These are phyloP conservation scores for Sepioteuthis lessoniana DNA, from an alignment of 2,888 invertebrate species.

Conservation along the genomic window DNA sequence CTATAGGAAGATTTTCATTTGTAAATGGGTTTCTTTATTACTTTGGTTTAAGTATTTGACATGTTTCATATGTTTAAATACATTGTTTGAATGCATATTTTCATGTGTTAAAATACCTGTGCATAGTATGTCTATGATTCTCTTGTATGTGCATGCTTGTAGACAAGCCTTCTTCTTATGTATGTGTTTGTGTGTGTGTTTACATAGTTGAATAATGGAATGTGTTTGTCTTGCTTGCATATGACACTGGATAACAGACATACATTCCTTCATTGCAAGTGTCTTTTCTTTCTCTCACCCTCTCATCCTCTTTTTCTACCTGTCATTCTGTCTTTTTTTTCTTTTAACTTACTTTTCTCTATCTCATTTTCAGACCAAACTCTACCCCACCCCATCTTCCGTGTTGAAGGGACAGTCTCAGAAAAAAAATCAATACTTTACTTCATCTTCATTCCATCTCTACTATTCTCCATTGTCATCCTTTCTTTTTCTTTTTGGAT, in stretches of 20 bases:
- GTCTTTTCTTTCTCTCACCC: background rate
- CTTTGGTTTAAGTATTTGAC: too few relatives aligned
- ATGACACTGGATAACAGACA: background rate
- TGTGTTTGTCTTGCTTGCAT: background rate
- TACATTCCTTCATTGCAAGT: background rate
- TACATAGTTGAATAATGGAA: background rate
- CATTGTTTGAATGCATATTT: too few relatives aligned
- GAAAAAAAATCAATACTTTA: background rate
- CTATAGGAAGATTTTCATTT: too few relatives aligned
- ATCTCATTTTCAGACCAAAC: background rate
- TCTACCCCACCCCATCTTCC: background rate
- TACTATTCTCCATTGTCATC: background rate
- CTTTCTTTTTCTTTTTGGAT: background rate
- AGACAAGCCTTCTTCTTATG: background rate
- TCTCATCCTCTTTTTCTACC: background rate
- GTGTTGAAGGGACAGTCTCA: constrained; percentile 6
- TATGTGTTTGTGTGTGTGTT: background rate
- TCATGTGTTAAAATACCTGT: too few relatives aligned
- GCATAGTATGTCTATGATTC: background rate
- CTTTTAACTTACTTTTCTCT: background rate
- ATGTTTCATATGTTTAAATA: too few relatives aligned
- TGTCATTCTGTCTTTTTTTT: background rate
- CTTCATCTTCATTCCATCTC: background rate
- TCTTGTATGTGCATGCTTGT: background rate
- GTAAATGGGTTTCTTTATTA: too few relatives aligned